These are phyloP conservation scores for Oxystoma pomonae DNA, from an alignment of 2,888 invertebrate species.

Conservation along the genomic window DNA sequence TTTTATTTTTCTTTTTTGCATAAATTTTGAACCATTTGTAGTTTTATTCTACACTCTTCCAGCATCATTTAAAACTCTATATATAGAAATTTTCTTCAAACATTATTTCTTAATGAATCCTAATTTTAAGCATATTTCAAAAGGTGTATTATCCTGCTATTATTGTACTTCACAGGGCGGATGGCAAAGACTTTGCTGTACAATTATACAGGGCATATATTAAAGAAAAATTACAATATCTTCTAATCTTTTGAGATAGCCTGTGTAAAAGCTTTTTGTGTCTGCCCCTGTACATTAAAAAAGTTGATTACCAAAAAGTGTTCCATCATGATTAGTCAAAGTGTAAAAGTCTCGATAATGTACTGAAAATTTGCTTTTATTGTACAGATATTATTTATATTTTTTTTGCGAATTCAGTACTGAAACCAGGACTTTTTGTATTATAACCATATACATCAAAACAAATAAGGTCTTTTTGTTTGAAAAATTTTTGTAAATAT, in stretches of 20 bases:
- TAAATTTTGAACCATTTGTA: neutral
- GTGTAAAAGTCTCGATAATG: conserved; percentile 27
- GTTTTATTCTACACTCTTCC: no score
- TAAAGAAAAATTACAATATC: neutral
- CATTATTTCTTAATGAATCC: no score
- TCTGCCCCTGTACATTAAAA: conserved; percentile 24
- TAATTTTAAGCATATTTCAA: neutral
- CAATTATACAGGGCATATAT: neutral
- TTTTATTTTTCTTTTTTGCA: neutral
- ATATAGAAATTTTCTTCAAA: no score
- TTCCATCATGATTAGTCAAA: conserved; percentile 41
- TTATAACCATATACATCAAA: conserved; percentile 48
- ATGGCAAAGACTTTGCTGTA: neutral
- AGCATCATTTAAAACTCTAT: no score
- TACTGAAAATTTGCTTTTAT: conserved; percentile 26
- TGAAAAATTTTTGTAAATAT: conserved; percentile 28
- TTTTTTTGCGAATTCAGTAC: conserved; percentile 29
- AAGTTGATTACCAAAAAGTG: conserved; percentile 42
- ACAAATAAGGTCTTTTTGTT: conserved; percentile 30
- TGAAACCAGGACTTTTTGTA: conserved; percentile 34
- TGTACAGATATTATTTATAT: conserved; percentile 43
- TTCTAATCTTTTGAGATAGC: neutral
- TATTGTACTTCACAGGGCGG: neutral
- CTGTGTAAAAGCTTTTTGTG: neutral
- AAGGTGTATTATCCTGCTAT: neutral